Percentiles rank a stretch among this genome's conserved stretches.
phyloP scores from a whole-genome alignment of 2,113 vertebrate genomes.

The Centropristis striata region DNA sequence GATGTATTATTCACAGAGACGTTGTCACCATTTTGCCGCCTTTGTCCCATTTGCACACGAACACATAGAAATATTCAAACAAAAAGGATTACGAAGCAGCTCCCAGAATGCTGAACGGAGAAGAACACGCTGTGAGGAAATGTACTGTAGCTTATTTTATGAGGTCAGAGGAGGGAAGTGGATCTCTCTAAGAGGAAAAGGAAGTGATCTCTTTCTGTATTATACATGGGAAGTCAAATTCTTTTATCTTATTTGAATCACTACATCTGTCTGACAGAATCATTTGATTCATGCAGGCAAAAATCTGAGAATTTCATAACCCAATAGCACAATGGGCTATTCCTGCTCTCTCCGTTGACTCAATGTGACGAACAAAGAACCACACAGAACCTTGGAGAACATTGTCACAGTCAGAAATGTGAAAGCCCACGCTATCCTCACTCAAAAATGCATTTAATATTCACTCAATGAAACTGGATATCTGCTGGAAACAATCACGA shows the following conservation, averaged over 20 bases:
- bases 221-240: conserved; percentile 40
- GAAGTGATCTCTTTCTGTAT: conserved; percentile 61
- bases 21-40: conserved; percentile 29
- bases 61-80: conserved; percentile 48
- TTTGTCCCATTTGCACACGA: conserved; percentile 53
- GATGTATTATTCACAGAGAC: conserved; percentile 44
- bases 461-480: conserved; percentile 21
- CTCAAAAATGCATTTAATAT: conserved; percentile 27
- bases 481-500: conserved; percentile 29
- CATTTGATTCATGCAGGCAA: conserved; percentile 40
- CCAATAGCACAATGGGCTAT: conserved; percentile 36
- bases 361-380: conserved; percentile 40
- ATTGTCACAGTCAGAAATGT: conserved; percentile 29
- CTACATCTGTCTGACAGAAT: conserved; percentile 59
- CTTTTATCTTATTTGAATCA: conserved; percentile 63
- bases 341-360: conserved; percentile 32
- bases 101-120: conserved; percentile 51
- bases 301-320: conserved; percentile 49
- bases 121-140: conserved; percentile 32
- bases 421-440: neutral
- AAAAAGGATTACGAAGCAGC: conserved; percentile 62
- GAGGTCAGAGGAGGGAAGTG: conserved; percentile 56
- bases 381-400: conserved; percentile 42
- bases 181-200: conserved; percentile 42
- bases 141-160: conserved; percentile 40